A percentile compares a stretch with the other conserved stretches of the same genome.
Evolutionary conservation across 2,888 invertebrate species (phyloP).

Genomic region (Yponomeuta sedellus): DNA sequence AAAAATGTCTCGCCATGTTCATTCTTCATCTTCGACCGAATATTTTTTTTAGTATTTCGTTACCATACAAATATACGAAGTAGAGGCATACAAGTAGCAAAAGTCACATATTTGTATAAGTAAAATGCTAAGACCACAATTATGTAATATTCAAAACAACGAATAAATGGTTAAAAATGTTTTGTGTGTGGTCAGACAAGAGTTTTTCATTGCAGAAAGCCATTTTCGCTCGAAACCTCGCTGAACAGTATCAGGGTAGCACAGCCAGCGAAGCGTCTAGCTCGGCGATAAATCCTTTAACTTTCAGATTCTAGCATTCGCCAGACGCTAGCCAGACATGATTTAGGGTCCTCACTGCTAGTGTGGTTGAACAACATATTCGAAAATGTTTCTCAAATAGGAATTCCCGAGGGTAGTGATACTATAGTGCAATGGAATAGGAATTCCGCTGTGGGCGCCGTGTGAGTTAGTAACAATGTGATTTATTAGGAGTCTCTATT

Average conservation of each 20-base stretch:
- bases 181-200: neutral
- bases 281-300: neutral
- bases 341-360: neutral
- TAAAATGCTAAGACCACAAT: too few relatives aligned
- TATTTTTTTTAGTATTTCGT: too few relatives aligned
- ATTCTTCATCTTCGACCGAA: too few relatives aligned
- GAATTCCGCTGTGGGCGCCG: too few relatives aligned
- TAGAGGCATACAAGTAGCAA: too few relatives aligned
- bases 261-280: neutral
- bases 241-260: neutral
- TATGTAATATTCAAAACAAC: too few relatives aligned
- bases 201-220: neutral
- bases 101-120: too few relatives aligned
- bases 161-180: neutral
- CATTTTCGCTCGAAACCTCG: neutral
- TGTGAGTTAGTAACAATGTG: too few relatives aligned
- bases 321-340: neutral
- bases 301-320: neutral
- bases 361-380: neutral
- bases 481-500: too few relatives aligned
- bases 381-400: neutral
- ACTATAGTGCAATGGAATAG: too few relatives aligned
- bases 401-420: neutral
- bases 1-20: too few relatives aligned
- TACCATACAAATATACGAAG: too few relatives aligned